Conservation (phyloP, 2,113 vertebrate species). For the Lepisosteus osseus region DNA sequence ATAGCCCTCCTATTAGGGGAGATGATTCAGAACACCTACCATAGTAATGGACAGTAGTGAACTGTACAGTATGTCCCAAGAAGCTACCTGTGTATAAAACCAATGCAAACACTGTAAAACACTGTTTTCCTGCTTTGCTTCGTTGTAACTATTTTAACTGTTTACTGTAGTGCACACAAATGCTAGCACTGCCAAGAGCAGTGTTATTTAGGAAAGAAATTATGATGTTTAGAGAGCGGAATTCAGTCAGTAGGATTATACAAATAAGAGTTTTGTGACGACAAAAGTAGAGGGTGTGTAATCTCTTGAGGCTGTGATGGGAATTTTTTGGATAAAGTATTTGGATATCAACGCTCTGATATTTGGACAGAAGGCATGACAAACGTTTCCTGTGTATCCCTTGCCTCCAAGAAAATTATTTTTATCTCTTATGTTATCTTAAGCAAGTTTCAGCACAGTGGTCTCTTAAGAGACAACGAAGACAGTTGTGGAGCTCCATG, state of each 20-base stretch:
- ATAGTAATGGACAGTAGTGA: no score
- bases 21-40: no score
- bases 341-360: slow-evolving; percentile 10
- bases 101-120: no score
- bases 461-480: not conserved
- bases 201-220: no score
- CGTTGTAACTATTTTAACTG: no score
- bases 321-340: slow-evolving; percentile 13
- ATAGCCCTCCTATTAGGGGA: no score
- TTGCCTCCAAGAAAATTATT: slow-evolving; percentile 3
- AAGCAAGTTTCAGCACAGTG: not conserved
- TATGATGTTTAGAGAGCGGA: not conserved
- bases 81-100: no score
- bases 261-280: not conserved
- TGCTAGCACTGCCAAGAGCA: no score
- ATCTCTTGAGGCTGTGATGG: not conserved
- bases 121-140: no score
- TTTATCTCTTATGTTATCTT: slow-evolving; percentile 47
- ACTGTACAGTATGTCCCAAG: no score
- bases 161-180: no score
- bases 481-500: not conserved
- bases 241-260: not conserved
- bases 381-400: slow-evolving; percentile 52
- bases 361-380: slow-evolving; percentile 35
- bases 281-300: not conserved